Evolutionary conservation across 2,113 vertebrate species (phyloP).

Genomic region (Malurus melanocephalus): DNA sequence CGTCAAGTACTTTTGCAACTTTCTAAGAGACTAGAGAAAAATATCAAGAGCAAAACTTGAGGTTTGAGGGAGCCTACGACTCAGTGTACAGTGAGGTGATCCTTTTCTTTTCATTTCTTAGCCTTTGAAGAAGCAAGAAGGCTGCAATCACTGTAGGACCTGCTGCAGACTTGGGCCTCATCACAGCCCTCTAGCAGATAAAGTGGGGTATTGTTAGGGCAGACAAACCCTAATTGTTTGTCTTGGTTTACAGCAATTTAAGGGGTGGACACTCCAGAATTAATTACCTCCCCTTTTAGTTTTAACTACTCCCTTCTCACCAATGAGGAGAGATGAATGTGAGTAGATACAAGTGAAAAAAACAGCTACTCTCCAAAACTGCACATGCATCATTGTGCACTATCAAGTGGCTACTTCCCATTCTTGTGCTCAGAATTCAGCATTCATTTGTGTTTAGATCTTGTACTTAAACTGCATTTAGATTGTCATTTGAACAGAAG

Average conservation of each 20-base stretch:
- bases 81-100: neutral
- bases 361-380: neutral
- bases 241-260: neutral
- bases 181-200: neutral
- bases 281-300: neutral
- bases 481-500: neutral
- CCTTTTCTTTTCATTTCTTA: neutral
- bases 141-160: neutral
- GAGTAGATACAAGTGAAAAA: neutral
- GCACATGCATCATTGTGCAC: neutral
- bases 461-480: neutral
- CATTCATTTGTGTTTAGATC: neutral
- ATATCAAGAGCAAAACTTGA: neutral
- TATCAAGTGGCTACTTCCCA: neutral
- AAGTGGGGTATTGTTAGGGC: neutral
- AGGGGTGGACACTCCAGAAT: rapidly evolving
- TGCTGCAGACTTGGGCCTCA: neutral
- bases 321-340: neutral
- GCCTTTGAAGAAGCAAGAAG: neutral
- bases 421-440: neutral
- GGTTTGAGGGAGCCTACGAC: neutral
- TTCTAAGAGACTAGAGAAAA: neutral
- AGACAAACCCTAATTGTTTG: neutral
- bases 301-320: neutral
- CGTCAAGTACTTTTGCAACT: neutral